These are phyloP conservation scores for Ectemnius cavifrons DNA, from an alignment of 2,888 invertebrate species.

Conservation along the genomic window DNA sequence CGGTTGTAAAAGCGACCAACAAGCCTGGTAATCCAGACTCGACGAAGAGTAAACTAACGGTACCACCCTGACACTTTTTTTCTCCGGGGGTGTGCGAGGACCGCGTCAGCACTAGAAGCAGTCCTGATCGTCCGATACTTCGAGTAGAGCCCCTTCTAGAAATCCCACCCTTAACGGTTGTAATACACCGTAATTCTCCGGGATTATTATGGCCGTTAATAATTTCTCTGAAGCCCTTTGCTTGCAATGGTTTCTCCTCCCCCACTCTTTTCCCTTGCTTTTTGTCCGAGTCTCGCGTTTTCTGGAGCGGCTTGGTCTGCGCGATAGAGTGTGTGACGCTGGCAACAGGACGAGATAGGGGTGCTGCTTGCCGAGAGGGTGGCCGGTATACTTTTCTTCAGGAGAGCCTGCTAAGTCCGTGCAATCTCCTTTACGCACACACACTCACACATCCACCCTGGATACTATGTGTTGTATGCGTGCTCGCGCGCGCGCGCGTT, in stretches of 20 bases:
- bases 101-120: slow-evolving; percentile 21
- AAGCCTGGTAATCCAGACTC: background rate
- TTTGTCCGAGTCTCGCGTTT: background rate
- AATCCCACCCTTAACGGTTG: slow-evolving; percentile 27
- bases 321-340: background rate
- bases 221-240: slow-evolving; percentile 39
- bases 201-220: slow-evolving; percentile 55
- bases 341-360: slow-evolving; percentile 11
- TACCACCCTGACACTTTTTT: slow-evolving; percentile 23
- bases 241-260: slow-evolving; percentile 24
- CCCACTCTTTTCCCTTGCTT: slow-evolving; percentile 17
- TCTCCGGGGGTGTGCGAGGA: slow-evolving; percentile 1
- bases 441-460: slow-evolving; percentile 5
- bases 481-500: slow-evolving; percentile 10
- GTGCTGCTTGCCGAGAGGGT: slow-evolving; percentile 21
- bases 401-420: slow-evolving; percentile 35
- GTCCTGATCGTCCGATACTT: slow-evolving; percentile 18
- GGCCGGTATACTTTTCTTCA: slow-evolving; percentile 15
- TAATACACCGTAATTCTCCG: slow-evolving; percentile 48
- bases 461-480: background rate
- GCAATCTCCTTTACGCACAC: slow-evolving; percentile 34
- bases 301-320: background rate
- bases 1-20: slow-evolving; percentile 27
- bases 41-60: slow-evolving; percentile 19
- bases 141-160: slow-evolving; percentile 16